Conservation (phyloP, 2,113 vertebrate genomes). For the Maccullochella peelii region DNA sequence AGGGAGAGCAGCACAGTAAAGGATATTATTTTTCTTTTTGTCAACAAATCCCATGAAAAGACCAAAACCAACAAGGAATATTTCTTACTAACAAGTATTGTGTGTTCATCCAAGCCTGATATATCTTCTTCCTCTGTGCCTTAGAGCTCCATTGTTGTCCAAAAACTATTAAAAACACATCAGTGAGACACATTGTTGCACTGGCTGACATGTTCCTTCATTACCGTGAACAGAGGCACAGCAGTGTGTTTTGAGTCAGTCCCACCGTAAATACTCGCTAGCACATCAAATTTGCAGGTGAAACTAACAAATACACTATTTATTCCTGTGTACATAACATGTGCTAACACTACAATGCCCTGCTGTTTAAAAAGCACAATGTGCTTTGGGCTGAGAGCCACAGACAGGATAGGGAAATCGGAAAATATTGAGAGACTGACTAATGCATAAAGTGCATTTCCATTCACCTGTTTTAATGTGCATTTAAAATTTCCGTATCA, state of each 20-base stretch:
- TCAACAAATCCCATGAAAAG: not conserved
- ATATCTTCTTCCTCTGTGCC: not conserved
- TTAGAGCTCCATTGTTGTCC: not conserved
- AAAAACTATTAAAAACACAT: conserved; percentile 17
- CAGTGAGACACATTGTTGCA: not conserved
- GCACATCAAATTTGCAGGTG: not conserved
- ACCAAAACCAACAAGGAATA: not conserved
- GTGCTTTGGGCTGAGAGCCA: not conserved
- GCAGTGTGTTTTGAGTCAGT: conserved; percentile 16
- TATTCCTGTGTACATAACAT: not conserved
- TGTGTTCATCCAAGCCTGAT: not conserved
- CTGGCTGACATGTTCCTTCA: not conserved
- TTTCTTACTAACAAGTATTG: not conserved
- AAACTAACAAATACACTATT: not conserved
- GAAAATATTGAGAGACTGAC: not conserved
- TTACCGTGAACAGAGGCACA: not conserved
- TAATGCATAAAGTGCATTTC: not conserved
- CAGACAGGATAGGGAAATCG: not conserved
- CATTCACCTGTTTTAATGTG: not conserved
- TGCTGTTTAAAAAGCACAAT: not conserved
- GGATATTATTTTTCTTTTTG: not conserved
- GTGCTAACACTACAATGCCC: not conserved
- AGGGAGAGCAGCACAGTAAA: not conserved
- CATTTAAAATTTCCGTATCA: too few species aligned
- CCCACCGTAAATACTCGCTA: not conserved